These are phyloP conservation scores for Engystomops pustulosus DNA, from an alignment of 2,113 vertebrate genomes.

Conservation along the genomic window DNA sequence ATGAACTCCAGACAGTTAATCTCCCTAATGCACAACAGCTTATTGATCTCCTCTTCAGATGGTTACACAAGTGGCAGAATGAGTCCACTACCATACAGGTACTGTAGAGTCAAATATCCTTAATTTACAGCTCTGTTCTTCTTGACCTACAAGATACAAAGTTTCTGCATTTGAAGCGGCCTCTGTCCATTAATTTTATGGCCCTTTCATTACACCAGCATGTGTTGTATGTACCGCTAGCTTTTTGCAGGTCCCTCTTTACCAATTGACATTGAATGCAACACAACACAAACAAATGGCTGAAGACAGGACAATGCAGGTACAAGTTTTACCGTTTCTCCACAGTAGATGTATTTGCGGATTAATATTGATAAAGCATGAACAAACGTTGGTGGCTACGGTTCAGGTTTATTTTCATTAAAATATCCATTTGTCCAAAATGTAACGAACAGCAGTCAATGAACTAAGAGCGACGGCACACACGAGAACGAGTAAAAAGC, in stretches of 20 bases:
- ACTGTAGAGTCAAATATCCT: not conserved
- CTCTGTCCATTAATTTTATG: constrained; percentile 52
- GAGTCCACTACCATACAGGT: constrained; percentile 4
- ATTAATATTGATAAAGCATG: not conserved
- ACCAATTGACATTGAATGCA: constrained; percentile 52
- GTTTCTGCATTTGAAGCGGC: constrained; percentile 44
- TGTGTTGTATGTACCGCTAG: constrained; percentile 2
- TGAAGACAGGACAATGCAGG: not conserved
- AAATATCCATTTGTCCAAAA: not conserved
- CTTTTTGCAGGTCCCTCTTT: constrained; percentile 31
- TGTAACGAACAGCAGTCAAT: not conserved
- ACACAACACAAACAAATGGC: constrained; percentile 36
- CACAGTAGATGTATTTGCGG: not conserved
- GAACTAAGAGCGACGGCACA: not conserved
- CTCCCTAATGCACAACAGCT: constrained; percentile 23
- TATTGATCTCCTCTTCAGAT: constrained; percentile 38
- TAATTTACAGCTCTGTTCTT: constrained; percentile 43
- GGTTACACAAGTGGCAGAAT: constrained; percentile 22
- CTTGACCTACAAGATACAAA: constrained; percentile 53
- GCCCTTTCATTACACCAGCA: constrained; percentile 29
- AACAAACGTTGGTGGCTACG: no score
- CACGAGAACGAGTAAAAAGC: no score
- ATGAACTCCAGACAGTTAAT: constrained; percentile 26
- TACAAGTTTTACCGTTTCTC: not conserved
- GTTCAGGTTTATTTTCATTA: no score